A percentile compares a stretch with the other conserved stretches of the same genome.
Evolutionary conservation across 92 coral and sea anemone genomes (phyloP).

Genomic region (Plumapathes pennacea): DNA sequence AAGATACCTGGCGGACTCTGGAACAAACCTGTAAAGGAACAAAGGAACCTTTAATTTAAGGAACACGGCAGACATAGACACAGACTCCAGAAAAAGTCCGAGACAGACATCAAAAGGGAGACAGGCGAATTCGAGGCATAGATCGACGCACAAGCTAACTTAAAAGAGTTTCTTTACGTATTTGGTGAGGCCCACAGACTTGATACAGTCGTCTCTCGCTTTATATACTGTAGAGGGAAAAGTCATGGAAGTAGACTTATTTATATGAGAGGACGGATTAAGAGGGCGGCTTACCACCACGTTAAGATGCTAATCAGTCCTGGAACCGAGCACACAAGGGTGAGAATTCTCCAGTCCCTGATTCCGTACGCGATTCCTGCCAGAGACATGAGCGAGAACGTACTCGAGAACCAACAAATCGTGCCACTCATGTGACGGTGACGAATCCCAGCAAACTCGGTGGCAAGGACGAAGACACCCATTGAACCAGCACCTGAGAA

Average conservation of each 20-base stretch:
- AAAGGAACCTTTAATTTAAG: no score
- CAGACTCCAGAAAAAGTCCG: no score
- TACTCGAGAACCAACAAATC: slow-evolving; percentile 76
- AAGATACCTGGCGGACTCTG: slow-evolving; percentile 63
- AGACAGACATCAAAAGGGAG: no score
- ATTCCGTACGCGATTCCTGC: slow-evolving; percentile 70
- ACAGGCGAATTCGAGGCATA: no score
- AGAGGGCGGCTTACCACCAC: slow-evolving; percentile 87
- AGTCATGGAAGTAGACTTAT: no score
- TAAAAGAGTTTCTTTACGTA: no score
- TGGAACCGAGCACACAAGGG: slow-evolving; percentile 65
- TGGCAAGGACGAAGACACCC: slow-evolving; percentile 67
- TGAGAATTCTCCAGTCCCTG: slow-evolving; percentile 76
- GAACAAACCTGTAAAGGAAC: slow-evolving; percentile 50
- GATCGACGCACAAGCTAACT: no score
- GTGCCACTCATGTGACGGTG: slow-evolving; percentile 81
- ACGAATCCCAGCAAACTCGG: slow-evolving; percentile 79
- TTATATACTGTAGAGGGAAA: no score
- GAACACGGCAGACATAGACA: no score
- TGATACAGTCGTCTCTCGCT: no score
- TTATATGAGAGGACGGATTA: no score
- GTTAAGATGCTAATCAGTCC: slow-evolving; percentile 53
- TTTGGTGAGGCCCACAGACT: no score
- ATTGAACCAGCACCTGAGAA: slow-evolving; percentile 68
- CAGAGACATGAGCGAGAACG: slow-evolving; percentile 51